Conservation (phyloP, 2,888 invertebrate genomes). For the Lomographa bimaculata region DNA sequence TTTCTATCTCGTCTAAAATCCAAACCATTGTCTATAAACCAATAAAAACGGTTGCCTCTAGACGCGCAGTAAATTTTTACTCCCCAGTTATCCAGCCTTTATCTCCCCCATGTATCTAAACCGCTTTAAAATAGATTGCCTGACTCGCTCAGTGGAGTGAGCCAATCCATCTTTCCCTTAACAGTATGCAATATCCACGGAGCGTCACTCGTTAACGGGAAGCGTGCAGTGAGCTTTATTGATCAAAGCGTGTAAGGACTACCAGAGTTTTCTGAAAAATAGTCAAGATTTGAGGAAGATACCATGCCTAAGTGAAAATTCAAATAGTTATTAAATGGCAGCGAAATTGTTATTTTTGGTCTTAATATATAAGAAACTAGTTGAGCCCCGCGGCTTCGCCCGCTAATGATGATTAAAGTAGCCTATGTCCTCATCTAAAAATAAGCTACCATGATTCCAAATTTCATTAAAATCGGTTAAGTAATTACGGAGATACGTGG, state of each 20-base stretch:
- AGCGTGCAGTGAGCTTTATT: conserved; percentile 17
- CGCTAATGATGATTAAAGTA: too few relatives aligned
- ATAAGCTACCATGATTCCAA: too few relatives aligned
- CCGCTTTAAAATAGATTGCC: conserved; percentile 27
- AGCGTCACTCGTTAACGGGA: conserved; percentile 18
- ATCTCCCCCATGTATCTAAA: conserved; percentile 23
- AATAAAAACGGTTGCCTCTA: conserved; percentile 14
- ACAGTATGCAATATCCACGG: conserved; percentile 31
- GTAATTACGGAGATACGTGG: too few relatives aligned
- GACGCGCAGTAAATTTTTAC: conserved; percentile 25
- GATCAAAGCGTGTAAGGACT: conserved; percentile 6
- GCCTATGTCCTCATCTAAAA: too few relatives aligned
- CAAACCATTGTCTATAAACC: conserved; percentile 8
- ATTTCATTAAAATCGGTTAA: too few relatives aligned
- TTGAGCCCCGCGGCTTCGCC: too few relatives aligned
- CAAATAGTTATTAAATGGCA: too few relatives aligned
- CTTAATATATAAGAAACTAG: too few relatives aligned
- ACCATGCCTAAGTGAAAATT: too few relatives aligned
- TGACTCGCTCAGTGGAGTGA: conserved; percentile 13
- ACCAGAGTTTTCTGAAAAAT: too few relatives aligned
- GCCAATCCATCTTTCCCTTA: conserved; percentile 26
- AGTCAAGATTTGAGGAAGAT: too few relatives aligned
- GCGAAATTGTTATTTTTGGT: too few relatives aligned
- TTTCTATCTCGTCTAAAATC: conserved; percentile 3
- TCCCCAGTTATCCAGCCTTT: conserved; percentile 18